Conservation (phyloP, 2,888 invertebrate species). For the Boloria euphrosyne region DNA sequence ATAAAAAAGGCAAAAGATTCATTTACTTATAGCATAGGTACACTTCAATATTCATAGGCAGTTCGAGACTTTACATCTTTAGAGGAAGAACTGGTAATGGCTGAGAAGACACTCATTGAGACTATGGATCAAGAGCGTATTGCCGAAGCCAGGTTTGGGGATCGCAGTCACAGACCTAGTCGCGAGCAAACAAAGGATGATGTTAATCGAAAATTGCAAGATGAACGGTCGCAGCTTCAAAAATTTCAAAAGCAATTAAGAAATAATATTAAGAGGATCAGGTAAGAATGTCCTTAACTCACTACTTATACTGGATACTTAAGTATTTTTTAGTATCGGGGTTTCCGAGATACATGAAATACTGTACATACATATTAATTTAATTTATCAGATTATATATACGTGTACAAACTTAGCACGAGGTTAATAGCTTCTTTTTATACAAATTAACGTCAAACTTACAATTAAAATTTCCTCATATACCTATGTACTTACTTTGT, state of each 20-base stretch:
- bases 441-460: too few species aligned
- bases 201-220: conserved; percentile 83
- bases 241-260: conserved; percentile 81
- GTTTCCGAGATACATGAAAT: too few species aligned
- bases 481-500: too few species aligned
- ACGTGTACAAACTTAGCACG: too few species aligned
- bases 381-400: too few species aligned
- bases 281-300: conserved; percentile 62
- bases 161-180: conserved; percentile 84
- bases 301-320: too few species aligned
- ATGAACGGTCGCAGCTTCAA: conserved; percentile 83
- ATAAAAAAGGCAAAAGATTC: too few species aligned
- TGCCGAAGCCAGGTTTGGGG: conserved; percentile 87
- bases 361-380: too few species aligned
- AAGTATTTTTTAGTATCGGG: background rate
- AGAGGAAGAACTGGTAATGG: conserved; percentile 84
- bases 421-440: too few species aligned
- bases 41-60: conserved; percentile 63
- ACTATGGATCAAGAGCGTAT: conserved; percentile 87
- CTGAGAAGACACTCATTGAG: conserved; percentile 85
- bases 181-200: conserved; percentile 86
- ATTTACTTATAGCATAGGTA: too few species aligned
- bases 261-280: conserved; percentile 82
- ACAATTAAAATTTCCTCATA: too few species aligned
- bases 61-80: conserved; percentile 86